Conservation (phyloP, 2,797 vertebrate genomes). For the Parambassis ranga region DNA sequence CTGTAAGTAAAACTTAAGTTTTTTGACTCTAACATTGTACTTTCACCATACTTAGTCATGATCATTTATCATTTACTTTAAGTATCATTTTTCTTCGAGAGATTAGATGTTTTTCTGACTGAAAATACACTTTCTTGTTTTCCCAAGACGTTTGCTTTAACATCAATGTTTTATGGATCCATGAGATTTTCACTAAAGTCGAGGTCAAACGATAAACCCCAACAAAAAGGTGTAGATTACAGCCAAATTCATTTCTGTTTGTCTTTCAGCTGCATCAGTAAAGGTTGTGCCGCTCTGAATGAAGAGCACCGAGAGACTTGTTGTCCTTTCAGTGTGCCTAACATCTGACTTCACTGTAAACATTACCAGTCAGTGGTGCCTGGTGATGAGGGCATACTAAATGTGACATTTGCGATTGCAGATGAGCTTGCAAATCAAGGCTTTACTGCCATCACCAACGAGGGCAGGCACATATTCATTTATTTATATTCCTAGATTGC, state of each 20-base stretch:
- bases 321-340: constrained; percentile 30
- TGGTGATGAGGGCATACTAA: constrained; percentile 58
- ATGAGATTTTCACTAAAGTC: not conserved
- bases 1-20: too few species aligned
- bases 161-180: not conserved
- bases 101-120: too few species aligned
- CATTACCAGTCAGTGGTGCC: constrained; percentile 39
- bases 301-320: constrained; percentile 9
- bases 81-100: too few species aligned
- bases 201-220: not conserved
- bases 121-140: not conserved
- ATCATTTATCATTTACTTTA: too few species aligned
- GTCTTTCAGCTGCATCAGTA: not conserved
- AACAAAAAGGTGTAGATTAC: not conserved
- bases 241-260: not conserved
- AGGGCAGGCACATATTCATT: constrained; percentile 70
- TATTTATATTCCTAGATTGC: constrained; percentile 81
- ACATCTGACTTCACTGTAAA: constrained; percentile 45
- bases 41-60: too few species aligned
- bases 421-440: constrained; percentile 79
- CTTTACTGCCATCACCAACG: constrained; percentile 71
- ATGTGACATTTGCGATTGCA: constrained; percentile 74
- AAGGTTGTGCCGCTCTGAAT: constrained; percentile 3
- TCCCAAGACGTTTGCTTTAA: not conserved
- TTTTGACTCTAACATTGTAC: too few species aligned